Conservation (phyloP, 2,888 invertebrate species). For the Cerceris rybyensis region DNA sequence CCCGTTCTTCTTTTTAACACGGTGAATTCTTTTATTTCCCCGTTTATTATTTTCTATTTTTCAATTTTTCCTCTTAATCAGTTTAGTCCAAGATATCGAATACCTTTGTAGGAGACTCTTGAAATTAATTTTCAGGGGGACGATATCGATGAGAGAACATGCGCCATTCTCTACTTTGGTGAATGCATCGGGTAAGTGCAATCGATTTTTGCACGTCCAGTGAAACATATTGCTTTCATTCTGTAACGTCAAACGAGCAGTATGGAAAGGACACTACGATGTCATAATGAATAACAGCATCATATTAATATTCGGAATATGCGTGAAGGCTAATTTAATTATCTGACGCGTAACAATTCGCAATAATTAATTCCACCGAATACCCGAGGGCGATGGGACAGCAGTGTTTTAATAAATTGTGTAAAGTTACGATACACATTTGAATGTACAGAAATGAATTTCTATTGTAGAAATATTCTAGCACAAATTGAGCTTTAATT, state of each 20-base stretch:
- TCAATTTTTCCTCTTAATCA: too few species aligned
- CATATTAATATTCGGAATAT: slow-evolving; percentile 2
- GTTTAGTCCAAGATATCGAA: too few species aligned
- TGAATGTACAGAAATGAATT: too few species aligned
- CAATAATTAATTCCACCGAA: slow-evolving; percentile 4
- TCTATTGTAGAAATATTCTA: too few species aligned
- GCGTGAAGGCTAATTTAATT: slow-evolving; percentile 9
- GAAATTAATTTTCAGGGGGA: too few species aligned
- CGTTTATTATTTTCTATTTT: neutral
- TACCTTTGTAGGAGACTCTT: too few species aligned
- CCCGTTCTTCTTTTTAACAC: too few species aligned
- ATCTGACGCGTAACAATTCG: neutral
- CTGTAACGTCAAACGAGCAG: neutral
- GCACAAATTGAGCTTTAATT: too few species aligned
- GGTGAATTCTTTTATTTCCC: neutral
- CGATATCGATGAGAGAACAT: too few species aligned
- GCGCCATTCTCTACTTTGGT: neutral
- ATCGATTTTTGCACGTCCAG: slow-evolving; percentile 5
- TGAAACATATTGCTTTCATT: neutral
- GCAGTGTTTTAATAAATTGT: neutral
- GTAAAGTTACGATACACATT: neutral
- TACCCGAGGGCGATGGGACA: neutral
- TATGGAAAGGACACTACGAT: neutral
- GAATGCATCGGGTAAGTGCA: neutral
- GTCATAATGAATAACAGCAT: neutral